Conservation (phyloP, 2,797 vertebrate species). For the Sebastes cheni region DNA sequence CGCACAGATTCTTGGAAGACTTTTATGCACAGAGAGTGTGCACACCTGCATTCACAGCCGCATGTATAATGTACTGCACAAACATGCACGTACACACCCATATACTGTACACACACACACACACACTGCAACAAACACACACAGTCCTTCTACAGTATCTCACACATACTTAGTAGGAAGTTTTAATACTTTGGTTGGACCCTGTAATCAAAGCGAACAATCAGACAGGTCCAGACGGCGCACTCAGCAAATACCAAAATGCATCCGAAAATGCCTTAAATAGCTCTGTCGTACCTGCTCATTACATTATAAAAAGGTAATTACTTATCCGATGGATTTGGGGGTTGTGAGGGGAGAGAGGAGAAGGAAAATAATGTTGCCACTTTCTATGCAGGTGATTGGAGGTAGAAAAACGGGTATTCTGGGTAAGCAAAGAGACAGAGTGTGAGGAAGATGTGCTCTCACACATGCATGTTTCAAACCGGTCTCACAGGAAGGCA, state of each 20-base stretch:
- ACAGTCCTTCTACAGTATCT: background rate
- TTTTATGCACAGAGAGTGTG: slow-evolving; percentile 33
- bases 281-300: slow-evolving; percentile 41
- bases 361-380: background rate
- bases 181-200: slow-evolving; percentile 38
- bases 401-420: background rate
- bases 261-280: slow-evolving; percentile 53
- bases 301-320: slow-evolving; percentile 45
- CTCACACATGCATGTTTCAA: background rate
- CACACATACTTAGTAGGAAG: slow-evolving; percentile 26
- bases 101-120: background rate
- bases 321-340: slow-evolving; percentile 40
- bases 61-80: slow-evolving; percentile 7
- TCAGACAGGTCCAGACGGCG: slow-evolving; percentile 67
- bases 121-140: background rate
- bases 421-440: background rate
- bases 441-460: background rate
- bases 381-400: background rate
- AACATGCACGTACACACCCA: background rate
- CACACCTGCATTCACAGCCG: slow-evolving; percentile 47
- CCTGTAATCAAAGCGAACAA: slow-evolving; percentile 71
- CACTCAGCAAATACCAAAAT: slow-evolving; percentile 30
- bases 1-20: slow-evolving; percentile 47
- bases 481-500: no score
- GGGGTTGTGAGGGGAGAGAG: background rate